Evolutionary conservation across 1,140 invertebrate species (phyloP).

Genomic region (Anagrus nilaparvatae): DNA sequence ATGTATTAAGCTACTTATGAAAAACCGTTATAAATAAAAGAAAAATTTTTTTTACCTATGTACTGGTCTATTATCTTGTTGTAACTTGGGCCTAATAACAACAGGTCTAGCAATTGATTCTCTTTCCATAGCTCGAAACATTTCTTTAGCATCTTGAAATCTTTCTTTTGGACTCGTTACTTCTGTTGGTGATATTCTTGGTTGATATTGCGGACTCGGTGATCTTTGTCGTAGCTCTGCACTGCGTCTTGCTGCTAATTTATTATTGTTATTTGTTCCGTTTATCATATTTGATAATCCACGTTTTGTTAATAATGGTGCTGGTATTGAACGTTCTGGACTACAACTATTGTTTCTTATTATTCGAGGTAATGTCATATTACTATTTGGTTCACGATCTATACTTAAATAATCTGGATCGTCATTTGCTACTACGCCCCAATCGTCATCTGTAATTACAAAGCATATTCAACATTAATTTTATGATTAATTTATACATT

Average conservation of each 20-base stretch:
- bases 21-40: too few relatives aligned
- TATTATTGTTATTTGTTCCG: conserved; percentile 15
- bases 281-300: conserved; percentile 5
- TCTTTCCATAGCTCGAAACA: conserved; percentile 66
- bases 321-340: conserved; percentile 28
- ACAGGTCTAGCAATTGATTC: conserved; percentile 47
- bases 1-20: too few relatives aligned
- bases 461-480: too few relatives aligned
- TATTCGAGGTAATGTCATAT: conserved; percentile 33
- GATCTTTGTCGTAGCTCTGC: conserved; percentile 43
- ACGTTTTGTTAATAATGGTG: conserved; percentile 11
- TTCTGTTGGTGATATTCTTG: conserved; percentile 30
- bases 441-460: conserved; percentile 39
- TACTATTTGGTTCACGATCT: conserved; percentile 30
- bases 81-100: conserved; percentile 22
- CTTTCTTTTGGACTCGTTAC: conserved; percentile 53
- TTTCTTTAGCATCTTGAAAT: conserved; percentile 74
- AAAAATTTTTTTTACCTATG: conserved; percentile 13
- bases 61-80: not conserved
- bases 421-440: conserved; percentile 31
- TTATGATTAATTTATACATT: too few relatives aligned
- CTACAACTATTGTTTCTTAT: too few relatives aligned
- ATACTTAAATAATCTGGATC: conserved; percentile 32
- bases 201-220: conserved; percentile 42
- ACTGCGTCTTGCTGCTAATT: conserved; percentile 21